Percentiles rank a stretch among this genome's conserved stretches.
These are phyloP conservation scores for Drosophila pallidifrons DNA, from an alignment of 1,140 invertebrate genomes.

Conservation along the genomic window DNA sequence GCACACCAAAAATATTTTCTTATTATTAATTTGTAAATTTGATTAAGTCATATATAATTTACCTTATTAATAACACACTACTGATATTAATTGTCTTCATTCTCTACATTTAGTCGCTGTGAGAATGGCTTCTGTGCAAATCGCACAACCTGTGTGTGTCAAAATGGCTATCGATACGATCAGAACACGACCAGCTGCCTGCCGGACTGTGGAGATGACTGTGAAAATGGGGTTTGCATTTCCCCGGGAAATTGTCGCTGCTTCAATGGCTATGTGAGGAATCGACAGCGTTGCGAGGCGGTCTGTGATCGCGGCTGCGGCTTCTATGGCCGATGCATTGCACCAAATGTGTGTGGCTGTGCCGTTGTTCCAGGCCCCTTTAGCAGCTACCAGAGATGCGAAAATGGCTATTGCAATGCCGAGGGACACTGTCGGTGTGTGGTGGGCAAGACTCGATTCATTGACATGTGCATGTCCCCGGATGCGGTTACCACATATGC, in stretches of 20 bases:
- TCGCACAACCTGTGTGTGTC: conserved; percentile 87
- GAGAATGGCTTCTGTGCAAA: conserved; percentile 87
- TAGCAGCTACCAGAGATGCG: conserved; percentile 65
- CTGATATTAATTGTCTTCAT: neutral
- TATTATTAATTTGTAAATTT: too few relatives aligned
- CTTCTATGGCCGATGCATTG: conserved; percentile 78
- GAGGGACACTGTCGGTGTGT: conserved; percentile 73
- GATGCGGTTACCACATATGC: conserved; percentile 81
- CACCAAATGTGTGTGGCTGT: conserved; percentile 77
- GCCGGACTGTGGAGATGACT: conserved; percentile 78
- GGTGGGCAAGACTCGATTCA: conserved; percentile 72
- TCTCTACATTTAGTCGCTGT: conserved; percentile 79
- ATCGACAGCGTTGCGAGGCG: conserved; percentile 69
- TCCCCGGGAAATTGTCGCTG: conserved; percentile 87
- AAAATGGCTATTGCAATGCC: conserved; percentile 65
- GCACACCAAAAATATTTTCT: too few relatives aligned
- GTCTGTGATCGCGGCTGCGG: conserved; percentile 76
- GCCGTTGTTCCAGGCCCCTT: conserved; percentile 63
- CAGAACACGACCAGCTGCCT: conserved; percentile 72
- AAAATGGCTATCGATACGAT: conserved; percentile 87
- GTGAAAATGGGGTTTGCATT: conserved; percentile 85
- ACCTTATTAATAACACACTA: too few relatives aligned
- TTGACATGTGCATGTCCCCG: conserved; percentile 76
- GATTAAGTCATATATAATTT: too few relatives aligned
- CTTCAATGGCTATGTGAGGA: conserved; percentile 86